Evolutionary conservation across 2,888 invertebrate species (phyloP).

Genomic region (Sarcophaga rosellei): DNA sequence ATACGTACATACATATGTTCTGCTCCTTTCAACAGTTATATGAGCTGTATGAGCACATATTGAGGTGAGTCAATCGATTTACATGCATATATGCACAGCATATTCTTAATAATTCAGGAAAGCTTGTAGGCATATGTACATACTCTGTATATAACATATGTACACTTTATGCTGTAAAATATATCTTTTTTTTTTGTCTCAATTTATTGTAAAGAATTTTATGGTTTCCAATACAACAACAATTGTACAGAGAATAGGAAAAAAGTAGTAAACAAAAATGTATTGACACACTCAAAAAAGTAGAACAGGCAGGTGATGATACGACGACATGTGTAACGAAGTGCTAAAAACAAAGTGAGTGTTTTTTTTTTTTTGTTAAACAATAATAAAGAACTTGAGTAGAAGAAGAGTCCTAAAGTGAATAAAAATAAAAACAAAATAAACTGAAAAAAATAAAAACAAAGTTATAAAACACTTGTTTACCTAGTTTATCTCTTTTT

Average conservation of each 20-base stretch:
- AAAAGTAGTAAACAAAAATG: constrained; percentile 6
- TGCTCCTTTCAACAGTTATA: no score
- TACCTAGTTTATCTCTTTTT: constrained; percentile 19
- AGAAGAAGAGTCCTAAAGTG: background rate
- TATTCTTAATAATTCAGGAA: background rate
- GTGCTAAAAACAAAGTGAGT: background rate
- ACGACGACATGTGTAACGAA: constrained; percentile 24
- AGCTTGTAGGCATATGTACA: no score
- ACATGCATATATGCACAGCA: background rate
- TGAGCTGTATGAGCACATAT: background rate
- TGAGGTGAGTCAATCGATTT: constrained; percentile 29
- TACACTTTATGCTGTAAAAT: background rate
- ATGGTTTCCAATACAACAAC: constrained; percentile 29
- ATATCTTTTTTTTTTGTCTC: background rate
- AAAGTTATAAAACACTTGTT: constrained; percentile 9
- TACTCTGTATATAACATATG: no score
- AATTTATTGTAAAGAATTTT: constrained; percentile 19
- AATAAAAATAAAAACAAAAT: background rate
- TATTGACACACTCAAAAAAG: constrained; percentile 48
- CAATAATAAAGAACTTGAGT: constrained; percentile 8
- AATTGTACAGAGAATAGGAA: background rate
- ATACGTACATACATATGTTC: no score
- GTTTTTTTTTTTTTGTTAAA: background rate
- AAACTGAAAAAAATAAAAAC: background rate
- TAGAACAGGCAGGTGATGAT: constrained; percentile 37